Base-by-base conservation (phyloP, 1,140 invertebrate species). In the Bombus consobrinus region DNA sequence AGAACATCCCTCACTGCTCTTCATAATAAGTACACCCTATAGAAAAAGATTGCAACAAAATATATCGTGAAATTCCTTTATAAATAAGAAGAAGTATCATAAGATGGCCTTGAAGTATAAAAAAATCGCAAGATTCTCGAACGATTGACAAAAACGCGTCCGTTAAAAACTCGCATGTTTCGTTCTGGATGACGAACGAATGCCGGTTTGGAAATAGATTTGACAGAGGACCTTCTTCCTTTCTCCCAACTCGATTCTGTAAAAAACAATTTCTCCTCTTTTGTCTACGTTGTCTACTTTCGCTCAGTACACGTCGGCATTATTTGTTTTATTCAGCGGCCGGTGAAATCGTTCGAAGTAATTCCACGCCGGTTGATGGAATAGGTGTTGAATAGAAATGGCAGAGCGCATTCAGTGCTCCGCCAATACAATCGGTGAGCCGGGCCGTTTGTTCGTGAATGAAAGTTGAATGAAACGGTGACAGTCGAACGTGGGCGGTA, bases 391-490 rank as follows among this genome's bases (percentile, higher is more conserved):
- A 85, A 85, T 81, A 85, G 83, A 75, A 77, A 85, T 41, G 78
- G 28, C 57, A 62, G 78, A 62, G 85, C 72, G 73, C 74, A 73
- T 77, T 77, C 85, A 81, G 53, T 83, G 83, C 74, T 71, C 76
- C 18, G 68, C 68, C 78, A 75, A 66, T 81, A 81, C 73, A 83
- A 87, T 87, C 81, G 85, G 73, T 53, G 47, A 53, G 47, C 73
- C 28, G 25, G 41, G 25, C 66, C 85, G 68, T 83, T 87, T 77
- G 73, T 72, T 32, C 72, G 81, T 72, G 85, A 87, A 87, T 83
- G 68, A 78, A 83, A 72, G 53, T 78, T 76, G 81, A 87, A 83
- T 87, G 85, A 78, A 87, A 83, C 81, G 81, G 73, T 83, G 81
- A 59, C 81, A 77, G 81, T 78, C 85, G 85, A 81, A 87, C 81